Evolutionary conservation across 1,140 invertebrate genomes (phyloP), one percentile per base, ranked within the genome.

Genomic region (Choristoneura fumiferana): DNA sequence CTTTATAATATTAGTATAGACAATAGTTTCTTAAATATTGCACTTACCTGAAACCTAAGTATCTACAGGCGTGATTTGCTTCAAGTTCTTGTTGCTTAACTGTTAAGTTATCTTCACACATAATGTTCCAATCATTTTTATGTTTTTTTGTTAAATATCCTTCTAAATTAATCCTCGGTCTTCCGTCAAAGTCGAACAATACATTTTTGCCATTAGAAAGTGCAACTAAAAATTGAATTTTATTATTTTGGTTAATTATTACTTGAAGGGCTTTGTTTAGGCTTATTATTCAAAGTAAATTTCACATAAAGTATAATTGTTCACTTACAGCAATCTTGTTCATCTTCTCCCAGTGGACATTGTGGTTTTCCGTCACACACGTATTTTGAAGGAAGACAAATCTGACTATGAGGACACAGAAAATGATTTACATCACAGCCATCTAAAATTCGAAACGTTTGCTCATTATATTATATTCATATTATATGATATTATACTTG

Each of bases 341-440:
- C 95, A 73, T 96, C 95, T 69, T 92, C 94, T 29, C 92, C 92
- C 64, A 93, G 93, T 0, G 90, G 69, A 69, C 95, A 96, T 38
- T 96, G 89, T 22, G 68, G 52, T 52, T 91, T 84, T 17, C 92
- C 92, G 77, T 96, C 94, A 72, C 95, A 96, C 54, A 91, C 91
- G 62, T 92, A 89, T 8, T 77, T 71, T 9, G 76, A 60, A 1
- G 91, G 76, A 57, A 95, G 81, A 63, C 94, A 95, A 2, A 67
- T 84, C 71, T 90, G 87, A 71, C 91, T 93, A 58, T 73, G 73
- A 17, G 80, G 76, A 67, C 94, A 95, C 13, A 91, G 73, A 65
- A 91, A 94, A 66, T 92, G 78, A 45, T 90, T 76, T 14, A 89
- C 65, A 0, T 71, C 67, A 67, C 93, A 94, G n/a, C 73, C 76